These are phyloP conservation scores for Delphinapterus leucas DNA, from an alignment of 2,113 vertebrate genomes.

Conservation along the genomic window DNA sequence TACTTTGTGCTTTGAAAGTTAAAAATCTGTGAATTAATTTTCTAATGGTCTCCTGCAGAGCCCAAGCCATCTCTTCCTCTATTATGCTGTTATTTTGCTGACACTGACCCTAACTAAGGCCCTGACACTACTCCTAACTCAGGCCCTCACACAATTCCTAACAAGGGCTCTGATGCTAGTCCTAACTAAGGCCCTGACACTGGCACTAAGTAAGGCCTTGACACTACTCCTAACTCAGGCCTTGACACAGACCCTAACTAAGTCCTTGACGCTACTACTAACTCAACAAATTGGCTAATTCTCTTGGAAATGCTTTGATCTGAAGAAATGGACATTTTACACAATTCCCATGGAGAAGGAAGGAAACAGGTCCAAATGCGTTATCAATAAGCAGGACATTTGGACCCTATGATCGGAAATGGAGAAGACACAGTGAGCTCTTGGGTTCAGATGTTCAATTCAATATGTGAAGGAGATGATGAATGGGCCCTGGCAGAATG, in stretches of 20 bases:
- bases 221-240: no score
- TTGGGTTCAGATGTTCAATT: conserved; percentile 28
- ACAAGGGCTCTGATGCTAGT: no score
- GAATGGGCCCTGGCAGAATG: background rate
- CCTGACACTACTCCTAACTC: no score
- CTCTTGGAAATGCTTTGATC: conserved; percentile 55
- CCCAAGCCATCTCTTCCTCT: conserved; percentile 27
- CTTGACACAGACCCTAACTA: no score
- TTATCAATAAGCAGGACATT: conserved; percentile 37
- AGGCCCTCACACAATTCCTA: no score
- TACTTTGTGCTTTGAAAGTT: conserved; percentile 15
- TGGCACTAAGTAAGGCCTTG: no score
- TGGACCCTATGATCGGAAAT: background rate
- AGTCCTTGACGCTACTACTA: no score
- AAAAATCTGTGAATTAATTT: conserved; percentile 46
- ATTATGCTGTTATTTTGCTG: conserved; percentile 35
- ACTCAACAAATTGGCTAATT: conserved; percentile 43
- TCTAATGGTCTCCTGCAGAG: conserved; percentile 17
- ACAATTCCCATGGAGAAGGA: conserved; percentile 8
- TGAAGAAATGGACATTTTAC: conserved; percentile 51
- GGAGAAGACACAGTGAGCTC: conserved; percentile 11
- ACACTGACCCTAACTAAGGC: no score
- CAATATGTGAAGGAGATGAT: background rate
- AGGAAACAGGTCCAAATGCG: conserved; percentile 39
- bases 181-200: no score